A percentile compares a stretch with the other conserved stretches of the same genome.
Conservation (phyloP, 1,140 invertebrate genomes). For the Agrypnia vestita region DNA sequence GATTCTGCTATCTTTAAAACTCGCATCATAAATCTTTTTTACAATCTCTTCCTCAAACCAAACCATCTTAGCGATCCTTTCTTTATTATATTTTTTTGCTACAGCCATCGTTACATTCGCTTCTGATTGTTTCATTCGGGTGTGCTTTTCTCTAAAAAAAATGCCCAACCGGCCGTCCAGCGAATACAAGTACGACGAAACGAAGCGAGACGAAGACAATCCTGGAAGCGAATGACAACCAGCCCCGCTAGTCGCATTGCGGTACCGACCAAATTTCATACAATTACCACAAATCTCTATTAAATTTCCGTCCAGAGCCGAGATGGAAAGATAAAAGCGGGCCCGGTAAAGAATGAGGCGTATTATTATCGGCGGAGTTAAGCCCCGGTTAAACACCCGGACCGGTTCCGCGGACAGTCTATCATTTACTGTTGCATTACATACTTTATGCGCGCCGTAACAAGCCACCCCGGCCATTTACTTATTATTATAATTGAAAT, state of each 20-base stretch:
- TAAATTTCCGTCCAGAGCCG: not conserved
- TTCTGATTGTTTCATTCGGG: no score
- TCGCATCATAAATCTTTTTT: no score
- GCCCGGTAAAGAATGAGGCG: not conserved
- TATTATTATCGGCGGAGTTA: slow-evolving; percentile 8
- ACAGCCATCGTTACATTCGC: no score
- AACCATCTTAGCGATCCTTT: no score
- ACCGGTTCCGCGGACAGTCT: not conserved
- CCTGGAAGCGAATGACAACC: not conserved
- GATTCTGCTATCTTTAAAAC: no score
- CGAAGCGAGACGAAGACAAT: no score
- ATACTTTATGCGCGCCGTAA: not conserved
- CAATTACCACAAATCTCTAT: not conserved
- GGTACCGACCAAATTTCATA: not conserved
- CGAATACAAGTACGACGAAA: no score
- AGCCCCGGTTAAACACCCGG: not conserved
- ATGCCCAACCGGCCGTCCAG: no score
- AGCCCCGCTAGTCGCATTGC: not conserved
- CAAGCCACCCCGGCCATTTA: slow-evolving; percentile 17
- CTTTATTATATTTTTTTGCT: no score
- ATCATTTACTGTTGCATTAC: slow-evolving; percentile 15
- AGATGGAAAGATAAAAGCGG: not conserved
- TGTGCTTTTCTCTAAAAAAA: no score
- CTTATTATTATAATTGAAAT: not conserved
- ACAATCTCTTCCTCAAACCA: no score